These are phyloP conservation scores for Lamellibrachia columna DNA, from an alignment of 2,888 invertebrate species.

Conservation along the genomic window DNA sequence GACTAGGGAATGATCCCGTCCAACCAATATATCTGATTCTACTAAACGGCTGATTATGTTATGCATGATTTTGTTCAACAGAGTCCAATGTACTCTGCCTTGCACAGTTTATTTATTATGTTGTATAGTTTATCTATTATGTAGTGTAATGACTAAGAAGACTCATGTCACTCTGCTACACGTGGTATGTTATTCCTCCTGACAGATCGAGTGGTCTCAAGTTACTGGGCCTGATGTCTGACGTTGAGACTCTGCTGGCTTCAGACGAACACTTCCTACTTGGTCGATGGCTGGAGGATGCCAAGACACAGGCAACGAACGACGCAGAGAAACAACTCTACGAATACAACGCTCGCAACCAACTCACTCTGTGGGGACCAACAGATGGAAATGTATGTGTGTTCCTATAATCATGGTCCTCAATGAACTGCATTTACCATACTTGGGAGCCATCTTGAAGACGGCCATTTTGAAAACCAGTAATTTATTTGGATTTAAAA, in stretches of 20 bases:
- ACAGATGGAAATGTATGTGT: conserved; percentile 73
- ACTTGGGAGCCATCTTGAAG: background rate
- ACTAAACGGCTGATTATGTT: too few relatives aligned
- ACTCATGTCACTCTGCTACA: background rate
- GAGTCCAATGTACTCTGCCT: too few relatives aligned
- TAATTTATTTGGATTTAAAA: too few relatives aligned
- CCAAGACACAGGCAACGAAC: conserved; percentile 67
- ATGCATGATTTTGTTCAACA: too few relatives aligned
- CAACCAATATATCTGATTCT: too few relatives aligned
- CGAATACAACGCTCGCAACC: conserved; percentile 88
- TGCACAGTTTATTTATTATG: too few relatives aligned
- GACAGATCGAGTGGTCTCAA: conserved; percentile 38
- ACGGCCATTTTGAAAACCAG: background rate
- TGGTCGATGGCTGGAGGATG: conserved; percentile 77
- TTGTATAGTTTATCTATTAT: background rate
- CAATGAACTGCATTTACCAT: background rate
- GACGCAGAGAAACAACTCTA: conserved; percentile 69
- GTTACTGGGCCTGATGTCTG: conserved; percentile 72
- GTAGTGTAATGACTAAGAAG: background rate
- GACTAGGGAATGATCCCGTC: too few relatives aligned
- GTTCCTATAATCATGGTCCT: background rate
- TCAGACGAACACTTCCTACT: conserved; percentile 76
- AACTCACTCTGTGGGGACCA: conserved; percentile 94
- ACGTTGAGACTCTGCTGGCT: conserved; percentile 75
- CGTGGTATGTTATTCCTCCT: background rate